Percentiles rank a stretch among this genome's conserved stretches.
These are phyloP conservation scores for Hemicentrotus pulcherrimus DNA, from an alignment of 35 echinoderm and acorn worm species.

Conservation along the genomic window DNA sequence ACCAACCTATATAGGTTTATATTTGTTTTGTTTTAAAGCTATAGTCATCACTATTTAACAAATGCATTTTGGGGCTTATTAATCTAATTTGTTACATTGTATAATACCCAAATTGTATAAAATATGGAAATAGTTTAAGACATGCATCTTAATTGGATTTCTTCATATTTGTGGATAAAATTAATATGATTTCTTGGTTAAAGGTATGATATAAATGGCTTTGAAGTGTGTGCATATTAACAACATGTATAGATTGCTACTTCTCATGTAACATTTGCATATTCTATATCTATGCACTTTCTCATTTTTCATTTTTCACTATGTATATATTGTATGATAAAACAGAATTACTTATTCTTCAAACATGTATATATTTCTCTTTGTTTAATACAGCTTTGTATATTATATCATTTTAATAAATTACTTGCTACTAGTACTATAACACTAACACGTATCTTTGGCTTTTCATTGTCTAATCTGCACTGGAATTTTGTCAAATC, in stretches of 20 bases:
- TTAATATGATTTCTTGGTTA: too few relatives aligned
- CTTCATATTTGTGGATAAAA: too few relatives aligned
- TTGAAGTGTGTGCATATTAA: background rate
- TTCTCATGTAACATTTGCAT: background rate
- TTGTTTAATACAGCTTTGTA: background rate
- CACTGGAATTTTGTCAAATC: background rate
- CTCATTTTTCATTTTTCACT: background rate
- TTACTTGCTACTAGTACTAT: background rate
- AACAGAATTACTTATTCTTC: background rate
- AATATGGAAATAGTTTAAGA: too few relatives aligned
- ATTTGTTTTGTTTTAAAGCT: too few relatives aligned
- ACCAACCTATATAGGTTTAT: too few relatives aligned
- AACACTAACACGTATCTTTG: background rate
- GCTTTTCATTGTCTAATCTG: slow-evolving; percentile 11
- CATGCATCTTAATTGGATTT: too few relatives aligned
- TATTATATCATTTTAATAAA: slow-evolving; percentile 21
- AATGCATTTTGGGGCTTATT: too few relatives aligned
- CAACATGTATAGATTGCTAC: background rate
- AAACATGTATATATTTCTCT: background rate
- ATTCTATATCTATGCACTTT: background rate
- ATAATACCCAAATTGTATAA: too few relatives aligned
- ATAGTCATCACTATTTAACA: too few relatives aligned
- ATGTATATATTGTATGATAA: background rate
- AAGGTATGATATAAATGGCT: too few relatives aligned
- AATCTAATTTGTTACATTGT: too few relatives aligned